Conservation (phyloP, 2,797 vertebrate genomes). For the Urophycis tenuis region DNA sequence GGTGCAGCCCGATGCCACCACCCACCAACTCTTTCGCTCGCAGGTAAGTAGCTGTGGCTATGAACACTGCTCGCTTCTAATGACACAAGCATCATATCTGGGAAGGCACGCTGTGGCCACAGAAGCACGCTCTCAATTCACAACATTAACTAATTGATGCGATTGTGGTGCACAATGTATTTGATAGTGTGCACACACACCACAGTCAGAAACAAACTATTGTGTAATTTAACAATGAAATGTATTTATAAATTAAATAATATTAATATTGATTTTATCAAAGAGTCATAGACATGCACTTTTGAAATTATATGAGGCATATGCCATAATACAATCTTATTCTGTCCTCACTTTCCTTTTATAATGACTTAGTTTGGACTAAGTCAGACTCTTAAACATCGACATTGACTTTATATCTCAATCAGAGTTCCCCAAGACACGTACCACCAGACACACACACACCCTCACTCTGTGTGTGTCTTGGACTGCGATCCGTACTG, state of each 20-base stretch:
- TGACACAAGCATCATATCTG: slow-evolving; percentile 59
- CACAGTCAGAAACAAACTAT: slow-evolving; percentile 12
- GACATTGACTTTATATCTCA: neutral
- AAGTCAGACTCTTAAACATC: neutral
- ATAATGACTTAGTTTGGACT: slow-evolving; percentile 2
- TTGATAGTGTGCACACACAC: slow-evolving; percentile 16
- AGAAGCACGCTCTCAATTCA: slow-evolving; percentile 50
- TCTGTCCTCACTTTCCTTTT: neutral
- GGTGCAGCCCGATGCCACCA: slow-evolving; percentile 67
- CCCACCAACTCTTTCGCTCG: slow-evolving; percentile 60
- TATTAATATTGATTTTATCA: neutral
- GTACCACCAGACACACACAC: neutral
- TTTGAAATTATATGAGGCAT: neutral
- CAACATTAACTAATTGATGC: slow-evolving; percentile 49
- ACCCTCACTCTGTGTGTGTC: slow-evolving; percentile 38
- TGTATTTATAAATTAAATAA: too few relatives aligned
- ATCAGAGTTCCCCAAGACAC: neutral
- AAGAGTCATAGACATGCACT: neutral
- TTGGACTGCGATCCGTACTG: slow-evolving; percentile 31
- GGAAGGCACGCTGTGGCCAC: slow-evolving; percentile 34
- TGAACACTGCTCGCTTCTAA: slow-evolving; percentile 60
- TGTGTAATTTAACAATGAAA: neutral
- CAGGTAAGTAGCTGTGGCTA: slow-evolving; percentile 61
- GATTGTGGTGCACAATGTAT: slow-evolving; percentile 28
- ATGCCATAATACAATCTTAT: neutral